Evolutionary conservation across 2,113 vertebrate genomes (phyloP), one percentile per base, ranked within the genome.

Genomic region (Accipiter virgatus): DNA sequence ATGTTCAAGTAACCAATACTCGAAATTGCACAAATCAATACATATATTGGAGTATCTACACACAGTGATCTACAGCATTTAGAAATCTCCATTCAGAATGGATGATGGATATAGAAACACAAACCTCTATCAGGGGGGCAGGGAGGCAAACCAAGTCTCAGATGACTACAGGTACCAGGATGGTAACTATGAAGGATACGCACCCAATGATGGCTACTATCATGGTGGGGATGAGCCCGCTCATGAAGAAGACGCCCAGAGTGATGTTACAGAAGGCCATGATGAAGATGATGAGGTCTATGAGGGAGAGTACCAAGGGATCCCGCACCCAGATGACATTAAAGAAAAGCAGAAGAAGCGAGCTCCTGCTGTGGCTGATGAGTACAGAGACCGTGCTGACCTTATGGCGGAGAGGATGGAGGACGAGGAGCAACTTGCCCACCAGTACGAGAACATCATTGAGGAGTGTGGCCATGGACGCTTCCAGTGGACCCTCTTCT

Each of bases 271-370:
- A 0, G 99, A 99, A 96, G 99, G 99, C 22, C 99, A 99, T 1
- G 99, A 99, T 42, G 99, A 99, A 40, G 99, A 99, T 3, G 99
- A 99, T 11, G 99, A 99, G 93, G 99, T 99, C 98, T 99, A 99
- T 7, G 99, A 99, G 95, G 99, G 99, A 22, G 99, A 99, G 93
- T 99, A 99, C 97, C 99, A 99, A 98, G 99, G 99, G 59, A 98
- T 99, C 94, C 99, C 99, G 7, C 99, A 99, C 93, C 99, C 99
- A 1, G 99, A 99, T 38, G 99, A 99, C 81, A 97, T 99, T 95
- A 99, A 99, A 97, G 97, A 98, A 82, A 99, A 98, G 17, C 97
- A 98, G 92, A 92, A 98, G 98, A 92, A 98, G 92, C 95, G 96
- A 97, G 96, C 91, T 1, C 82, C 98, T 96, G 92, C 98, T 0